A percentile compares a stretch with the other conserved stretches of the same genome.
These are phyloP conservation scores for Bothrops alternatus DNA, from an alignment of 2,797 vertebrate genomes.

Conservation along the genomic window DNA sequence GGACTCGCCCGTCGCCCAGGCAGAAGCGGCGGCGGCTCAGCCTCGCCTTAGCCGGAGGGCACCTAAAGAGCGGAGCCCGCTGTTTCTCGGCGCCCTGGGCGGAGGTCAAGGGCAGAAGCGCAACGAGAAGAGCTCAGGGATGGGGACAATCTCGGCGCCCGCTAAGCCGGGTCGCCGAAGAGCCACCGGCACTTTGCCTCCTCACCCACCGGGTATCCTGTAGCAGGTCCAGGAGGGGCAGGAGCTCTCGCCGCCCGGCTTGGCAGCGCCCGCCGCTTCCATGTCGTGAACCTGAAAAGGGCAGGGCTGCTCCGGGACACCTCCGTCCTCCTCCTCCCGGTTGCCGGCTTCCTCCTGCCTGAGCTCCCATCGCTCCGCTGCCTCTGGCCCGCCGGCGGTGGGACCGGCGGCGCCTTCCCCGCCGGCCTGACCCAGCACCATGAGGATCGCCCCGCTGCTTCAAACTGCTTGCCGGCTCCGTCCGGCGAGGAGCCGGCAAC, in stretches of 20 bases:
- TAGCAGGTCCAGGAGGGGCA: background rate
- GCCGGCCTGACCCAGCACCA: constrained; percentile 36
- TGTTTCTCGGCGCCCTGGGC: background rate
- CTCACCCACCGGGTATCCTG: constrained; percentile 50
- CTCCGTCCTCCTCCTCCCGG: constrained; percentile 23
- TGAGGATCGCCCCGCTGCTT: background rate
- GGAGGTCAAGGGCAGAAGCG: background rate
- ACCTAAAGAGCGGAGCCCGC: background rate
- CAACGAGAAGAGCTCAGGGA: background rate
- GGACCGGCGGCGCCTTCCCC: background rate
- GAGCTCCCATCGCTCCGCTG: background rate
- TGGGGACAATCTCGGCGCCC: background rate
- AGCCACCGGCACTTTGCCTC: background rate
- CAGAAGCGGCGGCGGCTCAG: background rate
- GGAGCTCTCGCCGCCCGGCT: background rate
- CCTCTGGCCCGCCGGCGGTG: background rate
- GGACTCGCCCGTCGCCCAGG: background rate
- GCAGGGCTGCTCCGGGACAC: constrained; percentile 15
- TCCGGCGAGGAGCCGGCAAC: constrained; percentile 39
- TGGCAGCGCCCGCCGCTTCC: constrained; percentile 37
- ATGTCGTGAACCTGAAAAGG: constrained; percentile 6
- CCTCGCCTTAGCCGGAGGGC: background rate
- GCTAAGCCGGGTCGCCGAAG: background rate
- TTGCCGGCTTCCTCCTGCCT: background rate
- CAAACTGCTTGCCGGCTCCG: constrained; percentile 11